Percentiles rank a stretch among this genome's conserved stretches.
Conservation (phyloP, 1,140 invertebrate species). For the Pristionchus pacificus region DNA sequence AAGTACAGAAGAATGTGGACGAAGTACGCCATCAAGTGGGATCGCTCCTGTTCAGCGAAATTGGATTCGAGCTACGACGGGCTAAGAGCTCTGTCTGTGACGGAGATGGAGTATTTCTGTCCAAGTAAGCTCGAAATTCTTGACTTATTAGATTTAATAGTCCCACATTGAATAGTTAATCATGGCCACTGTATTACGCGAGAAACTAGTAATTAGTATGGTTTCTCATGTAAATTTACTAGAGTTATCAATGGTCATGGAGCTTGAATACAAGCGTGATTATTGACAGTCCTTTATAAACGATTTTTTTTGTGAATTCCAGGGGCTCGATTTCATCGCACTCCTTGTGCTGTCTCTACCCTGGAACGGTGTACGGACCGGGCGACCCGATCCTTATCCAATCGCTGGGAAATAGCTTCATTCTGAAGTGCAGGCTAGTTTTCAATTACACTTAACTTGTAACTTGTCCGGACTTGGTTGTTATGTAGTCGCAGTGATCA, state of each 20-base stretch:
- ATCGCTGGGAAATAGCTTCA: neutral
- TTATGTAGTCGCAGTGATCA: no score
- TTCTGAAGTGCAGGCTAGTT: neutral
- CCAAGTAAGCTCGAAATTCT: no score
- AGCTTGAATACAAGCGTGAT: no score
- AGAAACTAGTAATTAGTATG: no score
- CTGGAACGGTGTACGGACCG: constrained; percentile 2
- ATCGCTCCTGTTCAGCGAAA: no score
- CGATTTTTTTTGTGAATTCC: no score
- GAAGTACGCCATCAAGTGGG: no score
- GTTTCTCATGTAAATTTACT: no score
- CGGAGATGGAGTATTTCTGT: neutral
- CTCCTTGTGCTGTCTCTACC: neutral
- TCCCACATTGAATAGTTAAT: neutral
- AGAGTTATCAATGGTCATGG: no score
- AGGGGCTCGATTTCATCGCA: neutral
- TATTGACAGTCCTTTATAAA: no score
- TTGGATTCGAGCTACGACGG: neutral
- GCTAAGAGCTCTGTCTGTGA: neutral
- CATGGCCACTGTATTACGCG: neutral
- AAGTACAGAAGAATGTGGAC: no score
- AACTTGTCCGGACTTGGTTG: neutral
- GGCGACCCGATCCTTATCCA: constrained; percentile 2
- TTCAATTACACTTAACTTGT: neutral
- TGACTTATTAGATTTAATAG: no score